phyloP scores from a whole-genome alignment of 2,888 invertebrate species.

The Phragmatobia fuliginosa region DNA sequence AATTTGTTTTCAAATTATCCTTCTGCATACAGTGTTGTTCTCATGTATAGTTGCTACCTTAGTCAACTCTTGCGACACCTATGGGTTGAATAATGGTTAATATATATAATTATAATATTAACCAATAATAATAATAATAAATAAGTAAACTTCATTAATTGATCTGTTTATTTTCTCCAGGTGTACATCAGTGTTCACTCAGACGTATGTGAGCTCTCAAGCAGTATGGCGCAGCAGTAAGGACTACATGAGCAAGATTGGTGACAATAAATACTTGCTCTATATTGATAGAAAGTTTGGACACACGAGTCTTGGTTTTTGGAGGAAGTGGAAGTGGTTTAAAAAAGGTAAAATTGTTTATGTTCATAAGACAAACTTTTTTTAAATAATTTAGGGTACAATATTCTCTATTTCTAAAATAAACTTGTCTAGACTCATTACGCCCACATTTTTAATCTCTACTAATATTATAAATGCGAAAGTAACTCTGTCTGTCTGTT shows the following conservation, averaged over 20 bases:
- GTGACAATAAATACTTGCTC: slow-evolving; percentile 76
- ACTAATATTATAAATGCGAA: too few relatives aligned
- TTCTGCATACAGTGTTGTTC: not conserved
- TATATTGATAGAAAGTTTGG: slow-evolving; percentile 87
- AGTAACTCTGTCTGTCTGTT: too few relatives aligned
- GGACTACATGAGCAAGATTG: slow-evolving; percentile 74
- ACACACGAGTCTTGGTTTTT: slow-evolving; percentile 86
- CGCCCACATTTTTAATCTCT: too few relatives aligned
- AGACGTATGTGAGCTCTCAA: slow-evolving; percentile 81
- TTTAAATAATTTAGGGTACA: too few relatives aligned
- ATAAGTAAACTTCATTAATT: not conserved
- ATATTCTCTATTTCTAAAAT: too few relatives aligned
- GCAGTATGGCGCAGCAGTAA: slow-evolving; percentile 81
- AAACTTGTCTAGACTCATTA: too few relatives aligned
- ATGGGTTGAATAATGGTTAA: not conserved
- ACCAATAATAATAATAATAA: too few relatives aligned
- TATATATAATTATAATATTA: too few relatives aligned
- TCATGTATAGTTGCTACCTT: not conserved
- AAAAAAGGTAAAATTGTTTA: slow-evolving; percentile 71
- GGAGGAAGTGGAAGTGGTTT: slow-evolving; percentile 86
- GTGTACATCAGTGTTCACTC: slow-evolving; percentile 81
- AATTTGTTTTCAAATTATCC: too few relatives aligned
- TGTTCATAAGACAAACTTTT: not conserved
- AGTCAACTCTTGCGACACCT: not conserved
- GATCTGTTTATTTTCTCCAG: slow-evolving; percentile 49